A percentile compares a stretch with the other conserved stretches of the same genome.
phyloP scores from a whole-genome alignment of 2,888 invertebrate species.

The Malachius bipustulatus region DNA sequence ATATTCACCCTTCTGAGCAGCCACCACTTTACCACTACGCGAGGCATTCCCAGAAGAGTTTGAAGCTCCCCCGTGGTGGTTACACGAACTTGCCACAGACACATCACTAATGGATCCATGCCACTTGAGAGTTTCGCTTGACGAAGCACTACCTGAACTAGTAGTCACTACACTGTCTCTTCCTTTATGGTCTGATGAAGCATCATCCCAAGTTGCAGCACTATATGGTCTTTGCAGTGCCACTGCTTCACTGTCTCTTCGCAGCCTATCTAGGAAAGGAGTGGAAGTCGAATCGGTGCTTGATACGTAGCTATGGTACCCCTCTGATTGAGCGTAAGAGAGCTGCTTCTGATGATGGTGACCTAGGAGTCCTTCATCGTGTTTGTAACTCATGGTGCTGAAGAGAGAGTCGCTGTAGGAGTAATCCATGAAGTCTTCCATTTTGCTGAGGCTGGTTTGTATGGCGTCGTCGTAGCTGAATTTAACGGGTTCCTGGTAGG shows the following conservation, averaged over 20 bases:
- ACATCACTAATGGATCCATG: slow-evolving; percentile 65
- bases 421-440: slow-evolving; percentile 54
- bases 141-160: slow-evolving; percentile 49
- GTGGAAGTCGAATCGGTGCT: slow-evolving; percentile 65
- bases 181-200: slow-evolving; percentile 34
- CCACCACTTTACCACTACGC: slow-evolving; percentile 64
- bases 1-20: slow-evolving; percentile 62
- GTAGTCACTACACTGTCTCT: slow-evolving; percentile 53
- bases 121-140: slow-evolving; percentile 71
- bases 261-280: slow-evolving; percentile 61
- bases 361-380: slow-evolving; percentile 33
- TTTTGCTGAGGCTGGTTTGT: slow-evolving; percentile 22
- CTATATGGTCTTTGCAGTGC: slow-evolving; percentile 32
- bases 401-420: slow-evolving; percentile 43
- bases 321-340: slow-evolving; percentile 68
- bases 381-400: slow-evolving; percentile 27
- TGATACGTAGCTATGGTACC: slow-evolving; percentile 69
- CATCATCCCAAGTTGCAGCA: slow-evolving; percentile 37
- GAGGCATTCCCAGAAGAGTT: slow-evolving; percentile 36
- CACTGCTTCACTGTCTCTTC: slow-evolving; percentile 49
- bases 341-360: slow-evolving; percentile 58
- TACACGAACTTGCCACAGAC: slow-evolving; percentile 47
- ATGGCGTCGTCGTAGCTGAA: slow-evolving; percentile 25
- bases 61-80: slow-evolving; percentile 37
- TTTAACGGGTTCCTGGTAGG: slow-evolving; percentile 39